phyloP scores from a whole-genome alignment of 2,888 invertebrate genomes.

The Apotomis betuletana region DNA sequence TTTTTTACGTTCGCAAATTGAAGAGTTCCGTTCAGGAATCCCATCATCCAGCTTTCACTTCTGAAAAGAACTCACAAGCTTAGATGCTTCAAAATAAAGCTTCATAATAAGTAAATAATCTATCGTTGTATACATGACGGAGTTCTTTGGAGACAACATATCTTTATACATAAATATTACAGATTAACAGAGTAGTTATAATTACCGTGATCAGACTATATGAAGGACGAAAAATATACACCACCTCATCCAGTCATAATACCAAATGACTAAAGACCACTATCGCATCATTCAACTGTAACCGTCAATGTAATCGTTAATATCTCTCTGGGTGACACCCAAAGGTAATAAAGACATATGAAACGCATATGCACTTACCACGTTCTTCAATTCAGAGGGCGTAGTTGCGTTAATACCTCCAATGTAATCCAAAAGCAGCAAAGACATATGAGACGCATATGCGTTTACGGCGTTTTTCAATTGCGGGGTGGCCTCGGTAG shows the following conservation, averaged over 20 bases:
- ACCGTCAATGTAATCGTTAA: neutral
- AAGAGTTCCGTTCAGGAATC: too few species aligned
- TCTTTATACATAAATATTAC: constrained; percentile 40
- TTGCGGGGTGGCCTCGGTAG: constrained; percentile 42
- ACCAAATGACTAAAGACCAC: neutral
- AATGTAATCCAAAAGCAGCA: neutral
- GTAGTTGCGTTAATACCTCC: neutral
- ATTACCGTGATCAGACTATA: neutral
- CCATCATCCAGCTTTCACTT: too few species aligned
- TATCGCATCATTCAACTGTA: neutral
- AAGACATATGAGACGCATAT: neutral
- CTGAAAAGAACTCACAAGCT: too few species aligned
- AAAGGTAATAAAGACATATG: too few species aligned
- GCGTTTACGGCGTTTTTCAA: neutral
- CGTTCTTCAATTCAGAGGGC: too few species aligned
- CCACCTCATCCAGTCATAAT: neutral
- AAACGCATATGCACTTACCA: too few species aligned
- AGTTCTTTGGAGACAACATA: too few species aligned
- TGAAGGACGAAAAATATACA: neutral
- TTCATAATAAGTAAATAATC: too few species aligned
- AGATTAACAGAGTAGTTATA: neutral
- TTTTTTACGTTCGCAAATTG: too few species aligned
- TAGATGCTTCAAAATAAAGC: too few species aligned
- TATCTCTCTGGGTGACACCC: too few species aligned
- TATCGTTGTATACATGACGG: too few species aligned